Percentiles rank a stretch among this genome's conserved stretches.
Evolutionary conservation across 2,113 vertebrate genomes (phyloP).

Genomic region (Coregonus clupeaformis): DNA sequence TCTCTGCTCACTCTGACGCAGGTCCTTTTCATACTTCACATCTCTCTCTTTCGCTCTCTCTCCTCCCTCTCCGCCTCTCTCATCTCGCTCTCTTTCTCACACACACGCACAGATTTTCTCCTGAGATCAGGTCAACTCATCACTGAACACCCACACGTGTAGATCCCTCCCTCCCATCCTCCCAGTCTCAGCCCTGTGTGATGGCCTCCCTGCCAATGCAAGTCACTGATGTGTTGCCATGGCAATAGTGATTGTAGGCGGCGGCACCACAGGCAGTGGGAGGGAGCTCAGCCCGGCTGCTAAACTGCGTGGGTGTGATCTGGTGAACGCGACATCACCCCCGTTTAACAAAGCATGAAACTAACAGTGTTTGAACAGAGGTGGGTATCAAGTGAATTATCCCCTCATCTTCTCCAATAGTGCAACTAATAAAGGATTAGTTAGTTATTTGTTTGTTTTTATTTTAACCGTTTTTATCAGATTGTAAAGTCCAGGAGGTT

Average conservation of each 20-base stretch:
- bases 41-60: constrained; percentile 26
- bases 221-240: constrained; percentile 70
- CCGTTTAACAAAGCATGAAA: constrained; percentile 67
- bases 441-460: neutral
- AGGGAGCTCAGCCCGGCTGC: constrained; percentile 71
- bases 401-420: constrained; percentile 61
- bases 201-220: constrained; percentile 41
- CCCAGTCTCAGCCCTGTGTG: constrained; percentile 56
- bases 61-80: too few species aligned
- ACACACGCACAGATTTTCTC: constrained; percentile 56
- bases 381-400: constrained; percentile 68
- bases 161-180: constrained; percentile 27
- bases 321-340: constrained; percentile 66
- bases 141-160: constrained; percentile 53
- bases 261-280: constrained; percentile 71
- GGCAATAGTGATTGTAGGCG: constrained; percentile 69
- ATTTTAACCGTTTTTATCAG: too few species aligned
- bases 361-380: constrained; percentile 63
- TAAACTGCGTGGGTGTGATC: constrained; percentile 70
- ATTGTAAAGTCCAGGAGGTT: too few species aligned
- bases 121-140: constrained; percentile 61
- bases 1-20: constrained; percentile 57
- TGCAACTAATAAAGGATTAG: constrained; percentile 36
- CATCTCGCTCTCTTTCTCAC: neutral
- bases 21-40: constrained; percentile 60